Base-by-base conservation (phyloP, 1,140 invertebrate genomes). In the Aphis gossypii region DNA sequence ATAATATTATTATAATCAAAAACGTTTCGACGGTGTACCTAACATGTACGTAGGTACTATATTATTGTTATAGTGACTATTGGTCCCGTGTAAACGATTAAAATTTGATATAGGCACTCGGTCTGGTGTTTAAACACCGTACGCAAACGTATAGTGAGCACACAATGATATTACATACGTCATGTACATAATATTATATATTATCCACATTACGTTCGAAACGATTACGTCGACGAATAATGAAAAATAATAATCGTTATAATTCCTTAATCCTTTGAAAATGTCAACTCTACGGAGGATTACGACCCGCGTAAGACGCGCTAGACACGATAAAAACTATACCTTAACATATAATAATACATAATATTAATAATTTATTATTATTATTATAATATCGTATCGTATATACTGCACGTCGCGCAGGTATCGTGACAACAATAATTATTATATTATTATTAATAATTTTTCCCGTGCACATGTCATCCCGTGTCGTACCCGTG, bases 251-350 rank as follows among this genome's bases (percentile, higher is more conserved):
- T 86, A 86, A 86, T 46, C 84, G 84, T 86, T 41, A 84, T 44
- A 44, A 44, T 46, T 25, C 38, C 41, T 18, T 46, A 86, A 86
- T 86, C 84, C 44, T 14, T 86, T n/a, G 9, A 86, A 86, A 86
- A 86, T 86, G 84, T 86, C 84, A 46, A 30, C 84, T 86, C 25
- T 44, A 30, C 44, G 41, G 84, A 30, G 84, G 84, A 86, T 86
- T 86, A 86, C 41, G 83, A 46, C 9, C 5, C 38, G 38, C 38
- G 38, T 46, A 46, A 7, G 9, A 5, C 21, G 18, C 14, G n/a
- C 21, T n/a, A 82, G n/a, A 82, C 76, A 54, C 54, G 21, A 23
- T 76, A 76, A n/a, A 76, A 18, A 20, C 30, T 76, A 76, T 76
- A 76, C n/a, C 60, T 76, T n/a, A n/a, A n/a, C 5, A 76, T 35